Base-by-base conservation (phyloP, 1,140 invertebrate genomes). In the Cydia pomonella region DNA sequence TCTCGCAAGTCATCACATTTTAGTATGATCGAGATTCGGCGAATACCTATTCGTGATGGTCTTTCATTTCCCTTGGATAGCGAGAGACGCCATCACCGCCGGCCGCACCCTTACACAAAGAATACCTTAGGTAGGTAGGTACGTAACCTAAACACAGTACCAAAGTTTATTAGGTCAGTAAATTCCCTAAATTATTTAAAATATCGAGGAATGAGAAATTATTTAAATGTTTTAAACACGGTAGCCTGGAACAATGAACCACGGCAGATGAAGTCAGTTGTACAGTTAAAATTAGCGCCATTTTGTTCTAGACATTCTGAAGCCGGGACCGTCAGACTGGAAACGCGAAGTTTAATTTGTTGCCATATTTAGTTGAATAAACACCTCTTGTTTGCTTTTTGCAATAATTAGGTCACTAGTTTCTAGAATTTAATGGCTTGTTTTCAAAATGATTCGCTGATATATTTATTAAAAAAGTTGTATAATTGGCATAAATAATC, bases 281-380 rank as follows among this genome's bases (percentile, higher is more conserved):
- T 69, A 18, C 64, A 69, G 64, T 41, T 69, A 38, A 69, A 69
- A 69, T 69, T 69, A 69, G 64, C 21, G 64, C 27, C 27, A 69
- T 69, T 38, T 69, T 18, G 64, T 69, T 69, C 7, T 12, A n/a
- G 64, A 33, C 21, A 18, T 38, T 10, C 64, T 33, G 64, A 33
- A 33, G 16, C 10, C 25, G 25, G 23, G 27, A n/a, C 64, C 16
- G 29, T 16, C 64, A n/a, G 64, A 16, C 64, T 69, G 64, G 27
- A 33, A 18, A 29, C 29, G 33, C 18, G 27, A 12, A 29, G 29
- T 29, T 69, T 18, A 59, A 59, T 59, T 59, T 59, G 53, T 21
- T 59, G 53, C 21, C 53, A 59, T 59, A 59, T 59, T 59, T 59
- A 59, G 21, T 59, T 59, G 53, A 2, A 59, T 59, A 59, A 59